Conservation (phyloP, 2,888 invertebrate genomes). For the Lysandra coridon region DNA sequence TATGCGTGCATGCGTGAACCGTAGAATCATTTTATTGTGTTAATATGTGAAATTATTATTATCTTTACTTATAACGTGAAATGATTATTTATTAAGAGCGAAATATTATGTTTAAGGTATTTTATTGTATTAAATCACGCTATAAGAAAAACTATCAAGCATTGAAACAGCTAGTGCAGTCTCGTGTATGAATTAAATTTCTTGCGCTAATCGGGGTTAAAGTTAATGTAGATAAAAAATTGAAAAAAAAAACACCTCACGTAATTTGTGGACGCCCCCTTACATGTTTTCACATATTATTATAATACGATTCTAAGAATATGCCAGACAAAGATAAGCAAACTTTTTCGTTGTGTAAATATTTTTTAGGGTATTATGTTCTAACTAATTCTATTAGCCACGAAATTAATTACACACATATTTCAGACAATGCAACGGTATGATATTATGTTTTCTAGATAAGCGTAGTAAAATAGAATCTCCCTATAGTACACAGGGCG, state of each 20-base stretch:
- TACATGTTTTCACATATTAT: too few relatives aligned
- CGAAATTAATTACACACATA: too few relatives aligned
- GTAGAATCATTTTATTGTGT: slow-evolving; percentile 30
- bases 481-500: neutral
- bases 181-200: neutral
- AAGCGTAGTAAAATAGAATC: neutral
- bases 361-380: too few relatives aligned
- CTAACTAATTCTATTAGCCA: too few relatives aligned
- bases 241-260: too few relatives aligned
- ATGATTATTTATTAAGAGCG: slow-evolving; percentile 6
- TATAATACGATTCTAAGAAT: too few relatives aligned
- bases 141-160: neutral
- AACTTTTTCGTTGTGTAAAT: too few relatives aligned
- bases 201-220: too few relatives aligned
- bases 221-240: too few relatives aligned
- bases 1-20: slow-evolving; percentile 39
- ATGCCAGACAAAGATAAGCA: too few relatives aligned
- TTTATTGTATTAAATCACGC: neutral
- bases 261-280: too few relatives aligned
- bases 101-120: neutral
- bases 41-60: slow-evolving; percentile 30
- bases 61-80: slow-evolving; percentile 22
- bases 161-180: neutral
- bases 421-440: too few relatives aligned
- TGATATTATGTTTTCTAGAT: neutral